Base-by-base conservation (phyloP, 2,888 invertebrate genomes). In the Liopterus haemorrhoidalis region DNA sequence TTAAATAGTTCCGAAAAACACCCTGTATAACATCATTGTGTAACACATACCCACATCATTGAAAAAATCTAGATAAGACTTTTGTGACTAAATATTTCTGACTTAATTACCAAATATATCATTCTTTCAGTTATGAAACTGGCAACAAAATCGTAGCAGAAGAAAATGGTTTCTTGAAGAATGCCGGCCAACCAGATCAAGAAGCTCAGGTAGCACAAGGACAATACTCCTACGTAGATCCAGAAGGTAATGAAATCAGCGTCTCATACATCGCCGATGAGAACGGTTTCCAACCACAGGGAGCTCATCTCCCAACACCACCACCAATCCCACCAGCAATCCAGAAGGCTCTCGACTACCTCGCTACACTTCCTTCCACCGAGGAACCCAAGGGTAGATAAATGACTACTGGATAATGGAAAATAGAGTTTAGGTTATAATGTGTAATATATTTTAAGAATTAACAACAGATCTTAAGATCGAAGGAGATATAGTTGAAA, bases 321-420 rank as follows among this genome's bases (percentile, higher is more conserved):
- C 83, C 81, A 27, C 83, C 83, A 48, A 78, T 82, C 49, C 84
- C 84, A 38, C 76, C 71, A 48, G 79, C 75, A 41, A 84, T 84
- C 57, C 77, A 79, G 57, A 74, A 76, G 42, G 76, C 82, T 18
- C 66, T 82, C 33, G 81, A 74, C 25, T 81, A 74, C 62, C 72
- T 82, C 52, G 81, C 81, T 20, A 76, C 78, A 16, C 76, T 79
- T 32, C 78, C 81, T 11, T 39, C 39, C 9, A 45, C 45, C 25
- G 31, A 32, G 24, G 38, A 22, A 20, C 45, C 45, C 3, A 30
- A 45, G 5, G 19, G 33, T 4, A 38, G 45, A 45, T 45, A 45
- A 32, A 21, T 16, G n/a, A n/a, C n/a, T n/a, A n/a, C n/a, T n/a
- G n/a, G n/a, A n/a, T n/a, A n/a, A n/a, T n/a, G n/a, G n/a, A n/a